These are phyloP conservation scores for Microcebus tavaratra DNA, from an alignment of 2,113 vertebrate species.

Conservation along the genomic window DNA sequence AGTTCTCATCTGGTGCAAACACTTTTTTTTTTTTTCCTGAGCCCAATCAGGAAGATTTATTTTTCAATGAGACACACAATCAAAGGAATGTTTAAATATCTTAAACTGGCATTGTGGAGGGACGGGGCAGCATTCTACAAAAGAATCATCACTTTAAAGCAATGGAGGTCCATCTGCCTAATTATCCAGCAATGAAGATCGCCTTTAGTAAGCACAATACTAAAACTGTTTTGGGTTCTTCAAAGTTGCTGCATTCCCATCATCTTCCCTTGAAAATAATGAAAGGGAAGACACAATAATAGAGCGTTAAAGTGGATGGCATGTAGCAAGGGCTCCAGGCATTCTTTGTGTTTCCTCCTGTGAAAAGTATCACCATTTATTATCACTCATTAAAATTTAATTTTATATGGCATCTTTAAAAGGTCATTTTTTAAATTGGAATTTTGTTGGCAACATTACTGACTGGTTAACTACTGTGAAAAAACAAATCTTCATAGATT, in stretches of 20 bases:
- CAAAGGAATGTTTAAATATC: background rate
- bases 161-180: background rate
- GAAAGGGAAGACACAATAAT: background rate
- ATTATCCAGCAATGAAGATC: background rate
- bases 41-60: background rate
- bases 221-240: slow-evolving; percentile 38
- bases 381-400: slow-evolving; percentile 81
- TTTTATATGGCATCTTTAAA: slow-evolving; percentile 79
- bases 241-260: background rate
- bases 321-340: slow-evolving; percentile 57
- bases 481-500: slow-evolving; percentile 66
- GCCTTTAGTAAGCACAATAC: background rate
- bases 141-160: background rate
- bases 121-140: background rate
- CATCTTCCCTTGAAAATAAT: slow-evolving; percentile 29
- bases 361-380: slow-evolving; percentile 73
- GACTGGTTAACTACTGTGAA: slow-evolving; percentile 67
- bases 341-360: slow-evolving; percentile 62
- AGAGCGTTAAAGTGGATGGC: background rate
- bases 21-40: background rate
- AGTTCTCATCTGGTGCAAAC: background rate
- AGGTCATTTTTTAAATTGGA: slow-evolving; percentile 76
- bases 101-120: background rate
- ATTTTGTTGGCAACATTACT: slow-evolving; percentile 63
- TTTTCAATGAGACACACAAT: background rate